Percentiles rank a stretch among this genome's conserved stretches.
These are phyloP conservation scores for Phorcus lineatus DNA, from an alignment of 2,888 invertebrate species.

Conservation along the genomic window DNA sequence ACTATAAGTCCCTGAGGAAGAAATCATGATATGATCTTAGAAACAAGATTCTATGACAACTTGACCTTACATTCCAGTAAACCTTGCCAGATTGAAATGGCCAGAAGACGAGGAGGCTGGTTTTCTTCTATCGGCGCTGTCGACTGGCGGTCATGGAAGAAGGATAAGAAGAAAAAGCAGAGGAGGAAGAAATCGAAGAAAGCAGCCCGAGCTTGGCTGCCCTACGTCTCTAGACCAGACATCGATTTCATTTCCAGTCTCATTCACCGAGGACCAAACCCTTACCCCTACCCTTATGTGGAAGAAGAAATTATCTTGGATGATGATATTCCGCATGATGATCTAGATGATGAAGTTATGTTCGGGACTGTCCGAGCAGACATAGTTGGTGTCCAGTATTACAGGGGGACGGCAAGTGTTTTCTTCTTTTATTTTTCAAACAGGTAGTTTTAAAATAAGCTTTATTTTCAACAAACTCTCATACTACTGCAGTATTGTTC, in stretches of 20 bases:
- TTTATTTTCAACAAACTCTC: too few relatives aligned
- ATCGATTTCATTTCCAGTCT: neutral
- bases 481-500: too few relatives aligned
- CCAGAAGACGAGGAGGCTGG: too few relatives aligned
- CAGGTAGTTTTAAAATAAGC: too few relatives aligned
- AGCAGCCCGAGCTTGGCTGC: neutral
- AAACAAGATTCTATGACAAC: too few relatives aligned
- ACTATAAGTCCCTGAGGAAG: too few relatives aligned
- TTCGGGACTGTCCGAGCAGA: slow-evolving; percentile 49
- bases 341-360: slow-evolving; percentile 46
- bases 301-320: slow-evolving; percentile 18
- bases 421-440: too few relatives aligned
- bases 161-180: neutral
- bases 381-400: slow-evolving; percentile 55
- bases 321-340: slow-evolving; percentile 42
- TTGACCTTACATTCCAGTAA: too few relatives aligned
- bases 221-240: neutral
- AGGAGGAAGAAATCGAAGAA: neutral
- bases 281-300: neutral
- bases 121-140: too few relatives aligned
- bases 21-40: too few relatives aligned
- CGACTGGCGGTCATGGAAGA: neutral
- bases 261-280: neutral
- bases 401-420: slow-evolving; percentile 49
- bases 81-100: too few relatives aligned